Evolutionary conservation across 1,140 invertebrate species (phyloP).

Genomic region (Euura lappo): DNA sequence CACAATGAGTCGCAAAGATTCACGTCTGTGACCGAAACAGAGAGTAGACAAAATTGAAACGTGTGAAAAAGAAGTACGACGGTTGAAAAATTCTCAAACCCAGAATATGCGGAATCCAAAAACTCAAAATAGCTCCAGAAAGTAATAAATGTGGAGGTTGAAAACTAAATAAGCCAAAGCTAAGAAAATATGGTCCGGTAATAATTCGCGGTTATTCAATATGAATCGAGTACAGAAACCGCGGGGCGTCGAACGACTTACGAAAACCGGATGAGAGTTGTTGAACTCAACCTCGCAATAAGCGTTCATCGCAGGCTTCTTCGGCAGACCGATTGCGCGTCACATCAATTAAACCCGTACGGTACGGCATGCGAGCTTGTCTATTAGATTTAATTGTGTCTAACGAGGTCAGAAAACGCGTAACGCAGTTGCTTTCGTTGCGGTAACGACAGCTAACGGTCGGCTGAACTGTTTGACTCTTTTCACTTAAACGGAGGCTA

Average conservation of each 20-base stretch:
- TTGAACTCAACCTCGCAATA: background rate
- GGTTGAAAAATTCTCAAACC: too few relatives aligned
- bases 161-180: too few relatives aligned
- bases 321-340: background rate
- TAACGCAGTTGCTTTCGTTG: background rate
- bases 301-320: background rate
- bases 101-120: too few relatives aligned
- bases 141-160: too few relatives aligned
- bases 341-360: constrained; percentile 38
- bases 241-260: background rate
- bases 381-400: constrained; percentile 46
- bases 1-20: background rate
- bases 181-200: too few relatives aligned
- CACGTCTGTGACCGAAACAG: too few relatives aligned
- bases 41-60: background rate
- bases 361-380: constrained; percentile 21
- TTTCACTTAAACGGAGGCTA: background rate
- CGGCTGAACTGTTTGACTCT: background rate
- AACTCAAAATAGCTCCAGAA: too few relatives aligned
- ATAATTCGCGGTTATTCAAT: background rate
- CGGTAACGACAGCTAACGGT: constrained; percentile 10
- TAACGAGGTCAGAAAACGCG: constrained; percentile 33
- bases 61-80: background rate
- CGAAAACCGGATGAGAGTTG: constrained; percentile 3
- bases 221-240: background rate